Percentiles rank a stretch among this genome's conserved stretches.
phyloP scores from a whole-genome alignment of 2,888 invertebrate species.

The Hedya salicella region DNA sequence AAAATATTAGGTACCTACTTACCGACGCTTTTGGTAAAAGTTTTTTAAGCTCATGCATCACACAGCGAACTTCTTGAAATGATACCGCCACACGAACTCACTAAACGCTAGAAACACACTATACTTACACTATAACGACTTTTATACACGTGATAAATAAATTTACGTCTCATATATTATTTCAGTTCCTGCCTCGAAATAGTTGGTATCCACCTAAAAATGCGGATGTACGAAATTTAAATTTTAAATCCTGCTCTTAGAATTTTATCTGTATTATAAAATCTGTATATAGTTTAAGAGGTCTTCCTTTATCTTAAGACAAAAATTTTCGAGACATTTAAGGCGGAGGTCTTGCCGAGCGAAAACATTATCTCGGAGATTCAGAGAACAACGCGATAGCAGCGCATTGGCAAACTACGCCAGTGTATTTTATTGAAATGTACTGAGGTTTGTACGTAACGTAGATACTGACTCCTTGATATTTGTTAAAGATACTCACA shows the following conservation, averaged over 20 bases:
- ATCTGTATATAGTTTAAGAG: constrained; percentile 61
- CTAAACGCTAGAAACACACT: not conserved
- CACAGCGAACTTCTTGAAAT: constrained; percentile 17
- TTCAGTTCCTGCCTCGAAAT: not conserved
- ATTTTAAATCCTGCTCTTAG: constrained; percentile 33
- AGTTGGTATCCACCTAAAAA: constrained; percentile 12
- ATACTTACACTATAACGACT: constrained; percentile 8
- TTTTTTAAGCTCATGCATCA: constrained; percentile 16
- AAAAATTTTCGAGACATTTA: constrained; percentile 68
- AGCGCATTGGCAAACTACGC: constrained; percentile 59
- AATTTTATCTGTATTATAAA: constrained; percentile 44
- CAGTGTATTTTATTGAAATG: constrained; percentile 21
- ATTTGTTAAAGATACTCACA: not conserved
- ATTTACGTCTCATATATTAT: constrained; percentile 16
- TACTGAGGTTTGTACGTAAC: constrained; percentile 2
- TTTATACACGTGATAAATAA: constrained; percentile 27
- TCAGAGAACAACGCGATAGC: constrained; percentile 57
- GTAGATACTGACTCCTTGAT: too few species aligned
- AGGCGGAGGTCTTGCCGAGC: constrained; percentile 57
- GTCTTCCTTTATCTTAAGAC: constrained; percentile 71
- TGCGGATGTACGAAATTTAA: constrained; percentile 28
- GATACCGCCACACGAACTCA: constrained; percentile 21
- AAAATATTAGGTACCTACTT: constrained; percentile 1
- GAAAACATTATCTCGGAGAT: constrained; percentile 67
- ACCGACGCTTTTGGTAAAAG: constrained; percentile 17